Percentiles rank a stretch among this genome's conserved stretches.
Conservation (phyloP, 2,113 vertebrate species). For the Sinosuthora webbiana region DNA sequence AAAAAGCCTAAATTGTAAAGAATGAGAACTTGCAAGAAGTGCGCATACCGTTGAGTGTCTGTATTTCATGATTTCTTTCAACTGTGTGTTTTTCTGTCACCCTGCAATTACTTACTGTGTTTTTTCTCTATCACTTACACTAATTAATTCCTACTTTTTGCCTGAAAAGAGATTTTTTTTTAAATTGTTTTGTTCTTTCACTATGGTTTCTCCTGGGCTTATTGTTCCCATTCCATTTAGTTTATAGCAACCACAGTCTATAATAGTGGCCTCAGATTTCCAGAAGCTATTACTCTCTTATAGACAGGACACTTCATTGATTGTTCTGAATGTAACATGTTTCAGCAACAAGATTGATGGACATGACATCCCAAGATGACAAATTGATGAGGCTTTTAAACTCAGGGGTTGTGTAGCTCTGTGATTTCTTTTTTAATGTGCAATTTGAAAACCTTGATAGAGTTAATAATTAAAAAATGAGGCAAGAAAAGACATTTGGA, state of each 20-base stretch:
- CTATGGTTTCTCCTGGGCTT: background rate
- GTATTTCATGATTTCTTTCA: background rate
- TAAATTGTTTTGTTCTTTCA: background rate
- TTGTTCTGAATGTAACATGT: constrained; percentile 24
- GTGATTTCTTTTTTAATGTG: background rate
- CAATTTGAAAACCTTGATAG: background rate
- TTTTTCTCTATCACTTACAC: background rate
- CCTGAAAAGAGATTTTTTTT: background rate
- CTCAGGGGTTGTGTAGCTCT: background rate
- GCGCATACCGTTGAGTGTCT: background rate
- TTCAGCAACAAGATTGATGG: constrained; percentile 23
- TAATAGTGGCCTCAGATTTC: background rate
- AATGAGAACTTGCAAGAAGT: background rate
- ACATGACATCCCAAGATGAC: background rate
- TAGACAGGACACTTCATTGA: constrained; percentile 45
- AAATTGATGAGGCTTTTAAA: constrained; percentile 2
- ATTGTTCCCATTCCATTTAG: background rate
- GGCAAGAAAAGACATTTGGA: background rate
- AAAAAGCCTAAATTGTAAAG: background rate
- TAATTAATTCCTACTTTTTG: background rate
- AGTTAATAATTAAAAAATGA: background rate
- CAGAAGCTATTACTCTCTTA: constrained; percentile 22
- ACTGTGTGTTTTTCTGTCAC: background rate
- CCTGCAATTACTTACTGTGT: background rate
- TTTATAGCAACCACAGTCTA: constrained; percentile 10